phyloP scores from a whole-genome alignment of 2,888 invertebrate genomes.

The Cosmorhoe ocellata region DNA sequence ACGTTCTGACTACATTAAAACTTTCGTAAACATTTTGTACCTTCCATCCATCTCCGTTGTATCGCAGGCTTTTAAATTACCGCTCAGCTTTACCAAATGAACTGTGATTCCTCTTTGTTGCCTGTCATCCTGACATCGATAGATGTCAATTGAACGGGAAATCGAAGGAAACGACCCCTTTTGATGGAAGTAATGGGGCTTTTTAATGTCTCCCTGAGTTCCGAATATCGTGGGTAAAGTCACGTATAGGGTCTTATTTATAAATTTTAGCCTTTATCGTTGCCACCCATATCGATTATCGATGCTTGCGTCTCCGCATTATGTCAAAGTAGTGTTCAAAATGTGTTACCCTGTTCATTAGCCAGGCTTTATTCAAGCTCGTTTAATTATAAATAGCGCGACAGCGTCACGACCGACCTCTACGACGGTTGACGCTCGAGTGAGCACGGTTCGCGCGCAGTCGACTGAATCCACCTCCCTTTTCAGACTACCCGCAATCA shows the following conservation, averaged over 20 bases:
- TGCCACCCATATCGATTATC: too few species aligned
- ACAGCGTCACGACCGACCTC: conserved; percentile 35
- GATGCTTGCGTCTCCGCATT: too few species aligned
- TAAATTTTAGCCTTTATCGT: too few species aligned
- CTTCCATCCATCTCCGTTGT: conserved; percentile 15
- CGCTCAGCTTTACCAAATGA: conserved; percentile 46
- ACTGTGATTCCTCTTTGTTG: conserved; percentile 58
- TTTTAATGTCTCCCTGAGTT: conserved; percentile 42
- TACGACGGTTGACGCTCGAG: conserved; percentile 42
- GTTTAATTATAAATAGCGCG: conserved; percentile 36
- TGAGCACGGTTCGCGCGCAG: conserved; percentile 43
- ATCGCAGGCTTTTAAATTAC: conserved; percentile 44
- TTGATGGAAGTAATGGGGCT: conserved; percentile 50
- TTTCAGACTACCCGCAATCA: conserved; percentile 51
- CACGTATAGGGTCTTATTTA: too few species aligned
- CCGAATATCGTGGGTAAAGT: neutral
- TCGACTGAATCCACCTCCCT: conserved; percentile 46
- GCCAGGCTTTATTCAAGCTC: conserved; percentile 7
- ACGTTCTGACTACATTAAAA: neutral
- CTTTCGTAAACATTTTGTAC: neutral
- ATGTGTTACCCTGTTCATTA: conserved; percentile 12
- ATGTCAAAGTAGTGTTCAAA: too few species aligned
- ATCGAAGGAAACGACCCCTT: conserved; percentile 54
- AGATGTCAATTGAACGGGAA: conserved; percentile 63
- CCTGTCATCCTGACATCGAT: conserved; percentile 58